These are phyloP conservation scores for Luperina nickerlii DNA, from an alignment of 2,888 invertebrate genomes.

Conservation along the genomic window DNA sequence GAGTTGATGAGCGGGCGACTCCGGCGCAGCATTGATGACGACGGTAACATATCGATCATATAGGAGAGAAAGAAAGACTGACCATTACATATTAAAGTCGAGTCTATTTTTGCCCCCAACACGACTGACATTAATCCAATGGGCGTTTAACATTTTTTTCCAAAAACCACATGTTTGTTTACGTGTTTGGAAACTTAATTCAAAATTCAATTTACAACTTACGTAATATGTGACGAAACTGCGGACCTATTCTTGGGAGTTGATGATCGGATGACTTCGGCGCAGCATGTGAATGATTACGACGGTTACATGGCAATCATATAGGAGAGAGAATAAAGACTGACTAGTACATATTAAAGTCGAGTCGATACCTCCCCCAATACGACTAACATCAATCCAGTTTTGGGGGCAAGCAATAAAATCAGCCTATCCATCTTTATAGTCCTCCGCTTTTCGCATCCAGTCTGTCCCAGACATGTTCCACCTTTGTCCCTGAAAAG, in stretches of 20 bases:
- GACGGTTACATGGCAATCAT: neutral
- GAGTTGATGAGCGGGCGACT: neutral
- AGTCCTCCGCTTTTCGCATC: neutral
- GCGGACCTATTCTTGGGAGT: neutral
- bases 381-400: neutral
- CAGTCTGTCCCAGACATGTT: neutral
- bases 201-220: neutral
- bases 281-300: neutral
- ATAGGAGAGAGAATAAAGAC: constrained; percentile 8
- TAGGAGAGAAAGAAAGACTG: constrained; percentile 2
- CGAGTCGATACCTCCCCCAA: neutral
- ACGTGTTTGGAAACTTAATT: neutral
- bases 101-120: neutral
- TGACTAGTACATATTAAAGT: neutral
- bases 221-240: neutral
- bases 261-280: neutral
- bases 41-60: neutral
- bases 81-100: neutral
- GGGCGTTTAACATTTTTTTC: neutral
- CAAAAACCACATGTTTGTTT: neutral
- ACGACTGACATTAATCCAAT: constrained; percentile 1
- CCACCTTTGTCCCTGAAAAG: neutral
- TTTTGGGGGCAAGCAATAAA: neutral
- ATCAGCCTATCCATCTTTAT: neutral
- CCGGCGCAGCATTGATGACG: neutral